phyloP scores from a whole-genome alignment of 1,140 invertebrate species.

The Saccostrea echinata region DNA sequence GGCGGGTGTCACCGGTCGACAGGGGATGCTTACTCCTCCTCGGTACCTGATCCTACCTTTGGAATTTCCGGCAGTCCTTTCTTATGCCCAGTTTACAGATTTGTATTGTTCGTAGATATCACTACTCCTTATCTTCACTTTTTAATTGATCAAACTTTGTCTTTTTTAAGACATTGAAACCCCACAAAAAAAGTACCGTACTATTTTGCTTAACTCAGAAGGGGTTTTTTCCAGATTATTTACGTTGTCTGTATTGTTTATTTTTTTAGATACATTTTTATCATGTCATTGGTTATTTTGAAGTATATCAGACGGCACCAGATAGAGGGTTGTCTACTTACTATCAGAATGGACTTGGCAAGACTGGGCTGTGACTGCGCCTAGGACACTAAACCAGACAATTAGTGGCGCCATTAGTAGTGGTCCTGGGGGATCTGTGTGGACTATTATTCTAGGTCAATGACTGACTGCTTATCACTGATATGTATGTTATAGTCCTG shows the following conservation, averaged over 20 bases:
- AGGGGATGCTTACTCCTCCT: too few relatives aligned
- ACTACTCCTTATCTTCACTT: too few relatives aligned
- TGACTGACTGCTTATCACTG: neutral
- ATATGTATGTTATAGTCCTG: neutral
- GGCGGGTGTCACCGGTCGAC: too few relatives aligned
- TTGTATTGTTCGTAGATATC: too few relatives aligned
- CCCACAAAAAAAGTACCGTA: neutral
- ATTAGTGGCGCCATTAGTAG: neutral
- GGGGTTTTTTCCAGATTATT: neutral
- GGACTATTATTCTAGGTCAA: neutral
- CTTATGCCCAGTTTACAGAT: too few relatives aligned
- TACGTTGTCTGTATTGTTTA: neutral
- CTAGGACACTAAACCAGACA: neutral
- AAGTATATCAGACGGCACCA: neutral
- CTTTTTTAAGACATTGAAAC: neutral
- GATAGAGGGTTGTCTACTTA: neutral
- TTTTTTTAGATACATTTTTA: neutral
- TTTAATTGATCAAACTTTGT: neutral
- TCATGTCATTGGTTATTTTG: neutral
- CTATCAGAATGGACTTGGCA: conserved; percentile 20
- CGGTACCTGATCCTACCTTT: too few relatives aligned
- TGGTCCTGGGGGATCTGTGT: neutral
- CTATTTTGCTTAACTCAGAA: neutral
- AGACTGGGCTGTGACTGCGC: neutral
- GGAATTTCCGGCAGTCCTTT: too few relatives aligned